Evolutionary conservation across 2,113 vertebrate genomes (phyloP), one percentile per base, ranked within the genome.

Genomic region (Myocastor coypus): DNA sequence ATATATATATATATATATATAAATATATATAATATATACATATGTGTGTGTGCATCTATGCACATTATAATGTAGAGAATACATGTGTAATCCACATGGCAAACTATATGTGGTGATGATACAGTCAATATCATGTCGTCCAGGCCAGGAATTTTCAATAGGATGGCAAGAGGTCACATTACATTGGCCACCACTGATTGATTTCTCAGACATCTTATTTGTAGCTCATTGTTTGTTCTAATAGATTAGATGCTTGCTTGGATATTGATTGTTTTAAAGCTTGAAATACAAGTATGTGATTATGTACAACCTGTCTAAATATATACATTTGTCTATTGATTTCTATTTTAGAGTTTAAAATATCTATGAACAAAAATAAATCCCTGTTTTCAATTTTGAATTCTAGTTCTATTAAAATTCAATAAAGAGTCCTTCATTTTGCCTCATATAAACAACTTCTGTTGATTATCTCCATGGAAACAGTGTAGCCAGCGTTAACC

Each of bases 261-360:
- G 24, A 3, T 90, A 63, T 10, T 75, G 17, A 63, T 13, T 75
- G 5, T 91, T 92, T 95, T 85, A 85, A 89, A 66, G 24, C 22
- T 34, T 96, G 63, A 93, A 87, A 83, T 89, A 37, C 52, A 93
- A 86, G 73, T 63, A 12, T 7, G 7, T 24, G 66, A 87, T 75
- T 34, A n/a, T n/a, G 11, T 75, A 3, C 69, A 83, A 32, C 73
- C 0, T 86, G 2, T 57, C 14, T 92, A 73, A 69, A 69, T 63
- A 77, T 6, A n/a, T 69, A 85, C 0, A 68, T 9, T 83, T 86
- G 86, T 86, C 57, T 73, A 83, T 83, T 13, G 83, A 68, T 91
- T 87, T 73, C 59, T 2, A 50, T 75, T 66, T 73, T 24, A n/a
- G 3, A 34, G 17, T 83, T 83, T 83, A 91, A 89, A 77, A 34